Evolutionary conservation across 2,797 vertebrate genomes (phyloP).

Genomic region (Lacerta agilis): DNA sequence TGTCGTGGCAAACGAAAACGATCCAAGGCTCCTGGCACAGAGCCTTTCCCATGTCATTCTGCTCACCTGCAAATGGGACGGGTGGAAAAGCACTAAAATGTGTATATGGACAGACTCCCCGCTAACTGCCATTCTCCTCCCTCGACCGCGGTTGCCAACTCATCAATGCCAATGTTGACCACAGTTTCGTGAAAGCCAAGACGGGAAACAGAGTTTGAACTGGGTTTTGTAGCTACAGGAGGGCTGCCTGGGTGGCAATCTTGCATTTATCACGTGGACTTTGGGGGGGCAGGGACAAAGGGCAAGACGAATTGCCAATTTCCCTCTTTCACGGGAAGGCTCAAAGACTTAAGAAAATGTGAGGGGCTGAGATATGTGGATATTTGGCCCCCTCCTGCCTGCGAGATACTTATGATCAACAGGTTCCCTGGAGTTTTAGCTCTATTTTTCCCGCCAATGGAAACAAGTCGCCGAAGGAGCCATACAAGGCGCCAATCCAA

Average conservation of each 20-base stretch:
- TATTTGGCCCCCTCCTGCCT: neutral
- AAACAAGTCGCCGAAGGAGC: no score
- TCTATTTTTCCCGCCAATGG: neutral
- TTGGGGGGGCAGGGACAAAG: neutral
- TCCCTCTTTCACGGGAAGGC: neutral
- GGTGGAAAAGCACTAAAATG: neutral
- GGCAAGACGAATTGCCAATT: neutral
- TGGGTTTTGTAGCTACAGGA: neutral
- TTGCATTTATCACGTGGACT: neutral
- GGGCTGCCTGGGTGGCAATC: no score
- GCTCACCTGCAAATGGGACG: neutral
- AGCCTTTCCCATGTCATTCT: neutral
- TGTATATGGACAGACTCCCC: neutral
- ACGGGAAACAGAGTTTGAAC: neutral
- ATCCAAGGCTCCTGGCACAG: neutral
- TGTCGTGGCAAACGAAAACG: neutral
- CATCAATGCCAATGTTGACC: neutral
- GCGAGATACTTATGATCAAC: neutral
- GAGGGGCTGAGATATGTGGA: neutral
- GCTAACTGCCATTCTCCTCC: neutral
- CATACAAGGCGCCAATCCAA: no score
- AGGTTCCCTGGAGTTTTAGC: neutral
- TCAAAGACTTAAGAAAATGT: neutral
- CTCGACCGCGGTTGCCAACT: no score
- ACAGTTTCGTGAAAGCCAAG: neutral